A percentile compares a stretch with the other conserved stretches of the same genome.
phyloP scores from a whole-genome alignment of 2,888 invertebrate genomes.

The Rhyacophila evoluta region DNA sequence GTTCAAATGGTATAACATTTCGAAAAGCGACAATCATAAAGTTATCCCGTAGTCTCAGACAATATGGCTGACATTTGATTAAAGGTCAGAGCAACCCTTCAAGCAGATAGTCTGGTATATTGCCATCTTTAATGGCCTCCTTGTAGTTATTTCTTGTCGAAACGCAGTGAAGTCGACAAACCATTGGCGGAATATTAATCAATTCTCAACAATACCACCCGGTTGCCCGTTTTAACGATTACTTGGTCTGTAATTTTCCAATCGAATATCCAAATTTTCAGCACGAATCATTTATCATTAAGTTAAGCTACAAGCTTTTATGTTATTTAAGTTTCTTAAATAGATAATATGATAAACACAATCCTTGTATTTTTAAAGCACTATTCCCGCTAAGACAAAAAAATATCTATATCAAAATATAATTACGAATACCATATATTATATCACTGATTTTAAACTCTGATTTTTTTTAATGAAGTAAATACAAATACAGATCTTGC shows the following conservation, averaged over 20 bases:
- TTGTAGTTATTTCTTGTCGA: conserved; percentile 19
- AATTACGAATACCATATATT: too few relatives aligned
- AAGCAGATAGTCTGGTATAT: conserved; percentile 28
- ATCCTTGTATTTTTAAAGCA: too few relatives aligned
- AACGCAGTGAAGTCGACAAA: conserved; percentile 2
- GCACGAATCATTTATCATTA: neutral
- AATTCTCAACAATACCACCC: neutral
- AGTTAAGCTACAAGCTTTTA: too few relatives aligned
- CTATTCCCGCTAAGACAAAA: too few relatives aligned
- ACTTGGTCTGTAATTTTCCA: neutral
- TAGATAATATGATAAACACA: too few relatives aligned
- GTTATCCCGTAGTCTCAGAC: conserved; percentile 48
- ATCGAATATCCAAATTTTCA: neutral
- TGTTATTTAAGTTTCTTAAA: too few relatives aligned
- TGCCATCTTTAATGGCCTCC: conserved; percentile 22
- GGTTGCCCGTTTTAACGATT: neutral
- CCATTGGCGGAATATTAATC: conserved; percentile 8
- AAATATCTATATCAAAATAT: too few relatives aligned
- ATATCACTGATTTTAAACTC: too few relatives aligned
- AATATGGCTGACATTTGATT: conserved; percentile 52
- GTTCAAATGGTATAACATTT: conserved; percentile 47
- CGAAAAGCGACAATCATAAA: conserved; percentile 51
- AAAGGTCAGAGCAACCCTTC: conserved; percentile 53
- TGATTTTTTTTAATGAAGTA: too few relatives aligned
- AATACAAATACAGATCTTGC: too few relatives aligned